Base-by-base conservation (phyloP, 1,140 invertebrate genomes). In the Tetramorium parvispinum region DNA sequence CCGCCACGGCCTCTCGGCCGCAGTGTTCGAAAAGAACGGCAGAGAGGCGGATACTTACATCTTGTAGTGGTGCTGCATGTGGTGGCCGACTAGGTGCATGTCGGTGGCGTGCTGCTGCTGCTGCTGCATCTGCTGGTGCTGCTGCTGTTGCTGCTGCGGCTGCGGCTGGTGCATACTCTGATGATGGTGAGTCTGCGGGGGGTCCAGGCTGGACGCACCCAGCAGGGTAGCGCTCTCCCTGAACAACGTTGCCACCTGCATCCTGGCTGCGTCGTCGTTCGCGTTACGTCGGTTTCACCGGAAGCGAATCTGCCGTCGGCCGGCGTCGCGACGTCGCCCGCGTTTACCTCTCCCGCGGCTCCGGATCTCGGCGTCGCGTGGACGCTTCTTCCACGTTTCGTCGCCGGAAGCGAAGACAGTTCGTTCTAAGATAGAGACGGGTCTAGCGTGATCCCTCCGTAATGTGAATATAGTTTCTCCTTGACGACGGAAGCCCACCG, bases 201-300 rank as follows among this genome's bases (percentile, higher is more conserved):
- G 93, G 87, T 95, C 95, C 93, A 96, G 95, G 93, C 95, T 97
- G 73, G 95, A 96, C 88, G 96, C 97, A 91, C 96, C 96, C 88
- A 97, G 95, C 92, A 97, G 95, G 92, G 96, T 96, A 91, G 96
- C 96, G 92, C 96, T 96, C 95, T 97, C 97, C 87, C 96, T 96
- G 93, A 97, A 97, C 92, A 97, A 93, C 94, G 96, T 97, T 91
- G 97, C 97, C 92, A 97, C 96, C 95, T 97, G 97, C 97, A 97
- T 97, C 76, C 63, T 93, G 24, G 88, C 40, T 73, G 18, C 55
- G 65, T 70, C 55, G 65, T 70, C 73, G 49, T 40, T 51, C 51
- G 49, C 24, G 49, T 73, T 40, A 32, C 32, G 10, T 27, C 2
- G 18, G n/a, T 21, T 27, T 21, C 70, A 46, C 43, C 66, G 53